These are phyloP conservation scores for Crypturellus tataupa DNA, from an alignment of 2,797 vertebrate species.

Conservation along the genomic window DNA sequence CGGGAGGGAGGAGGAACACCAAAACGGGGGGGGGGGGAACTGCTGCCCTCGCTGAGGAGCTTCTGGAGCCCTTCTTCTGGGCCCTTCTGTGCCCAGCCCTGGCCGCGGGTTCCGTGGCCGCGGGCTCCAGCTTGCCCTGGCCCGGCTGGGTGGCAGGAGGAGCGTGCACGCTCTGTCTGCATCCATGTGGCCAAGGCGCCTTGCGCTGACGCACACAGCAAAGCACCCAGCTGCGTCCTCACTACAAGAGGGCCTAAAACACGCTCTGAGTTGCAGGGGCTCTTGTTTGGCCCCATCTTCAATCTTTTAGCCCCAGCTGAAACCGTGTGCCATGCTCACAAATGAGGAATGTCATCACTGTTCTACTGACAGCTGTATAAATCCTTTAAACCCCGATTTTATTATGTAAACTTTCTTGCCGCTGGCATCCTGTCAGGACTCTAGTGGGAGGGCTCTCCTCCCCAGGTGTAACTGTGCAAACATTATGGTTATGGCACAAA, in stretches of 20 bases:
- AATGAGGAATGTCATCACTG: constrained; percentile 25
- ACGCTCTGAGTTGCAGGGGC: background rate
- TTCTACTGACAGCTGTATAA: constrained; percentile 50
- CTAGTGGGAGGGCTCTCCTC: constrained; percentile 37
- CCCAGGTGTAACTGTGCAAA: constrained; percentile 51
- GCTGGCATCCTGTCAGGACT: constrained; percentile 40
- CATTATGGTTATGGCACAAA: constrained; percentile 39
- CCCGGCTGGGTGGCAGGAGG: background rate
- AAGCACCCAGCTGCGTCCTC: too few species aligned
- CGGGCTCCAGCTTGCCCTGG: background rate
- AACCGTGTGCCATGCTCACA: background rate
- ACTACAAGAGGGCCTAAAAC: background rate
- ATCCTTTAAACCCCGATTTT: constrained; percentile 55
- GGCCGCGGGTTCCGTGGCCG: background rate
- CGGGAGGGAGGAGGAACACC: background rate
- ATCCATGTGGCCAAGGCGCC: too few species aligned
- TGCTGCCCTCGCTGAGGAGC: background rate
- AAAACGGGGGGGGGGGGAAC: background rate
- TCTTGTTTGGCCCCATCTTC: background rate
- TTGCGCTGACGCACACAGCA: too few species aligned
- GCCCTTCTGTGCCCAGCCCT: accelerated
- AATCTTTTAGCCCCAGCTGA: background rate
- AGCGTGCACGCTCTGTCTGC: background rate
- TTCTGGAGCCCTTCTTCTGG: background rate
- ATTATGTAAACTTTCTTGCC: constrained; percentile 46